phyloP scores from a whole-genome alignment of 1,140 invertebrate species.

The Drosophila burlai region DNA sequence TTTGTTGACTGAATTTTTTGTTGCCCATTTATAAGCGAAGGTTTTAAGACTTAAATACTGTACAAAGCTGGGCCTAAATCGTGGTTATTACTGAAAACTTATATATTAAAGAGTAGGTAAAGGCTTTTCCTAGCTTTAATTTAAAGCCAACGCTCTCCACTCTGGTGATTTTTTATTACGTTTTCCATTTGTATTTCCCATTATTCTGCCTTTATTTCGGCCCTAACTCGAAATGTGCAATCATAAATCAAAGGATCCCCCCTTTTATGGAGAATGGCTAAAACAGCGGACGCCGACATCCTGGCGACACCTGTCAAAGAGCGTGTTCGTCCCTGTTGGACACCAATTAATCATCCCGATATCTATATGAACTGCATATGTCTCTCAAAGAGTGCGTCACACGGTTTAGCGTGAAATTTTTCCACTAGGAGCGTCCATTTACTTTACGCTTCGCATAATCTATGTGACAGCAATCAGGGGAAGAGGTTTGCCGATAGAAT shows the following conservation, averaged over 20 bases:
- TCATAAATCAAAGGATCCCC: constrained; percentile 26
- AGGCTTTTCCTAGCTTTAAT: background rate
- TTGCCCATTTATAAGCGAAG: background rate
- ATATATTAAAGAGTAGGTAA: background rate
- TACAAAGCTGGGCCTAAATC: background rate
- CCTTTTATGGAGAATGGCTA: constrained; percentile 13
- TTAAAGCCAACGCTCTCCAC: background rate
- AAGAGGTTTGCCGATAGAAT: background rate
- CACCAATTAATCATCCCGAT: constrained; percentile 44
- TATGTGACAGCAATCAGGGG: constrained; percentile 27
- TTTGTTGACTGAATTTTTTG: background rate
- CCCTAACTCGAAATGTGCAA: constrained; percentile 18
- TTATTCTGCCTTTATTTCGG: constrained; percentile 5
- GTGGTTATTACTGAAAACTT: too few relatives aligned
- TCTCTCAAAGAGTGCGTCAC: background rate
- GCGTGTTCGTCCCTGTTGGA: constrained; percentile 19
- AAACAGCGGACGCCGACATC: constrained; percentile 41
- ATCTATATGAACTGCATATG: constrained; percentile 1
- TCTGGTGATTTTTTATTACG: constrained; percentile 1
- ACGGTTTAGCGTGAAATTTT: background rate
- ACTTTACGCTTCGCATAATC: constrained; percentile 16
- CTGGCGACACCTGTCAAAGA: constrained; percentile 49
- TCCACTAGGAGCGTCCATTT: constrained; percentile 30
- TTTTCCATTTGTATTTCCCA: constrained; percentile 7
- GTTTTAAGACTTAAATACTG: background rate